These are phyloP conservation scores for Nothocercus nigrocapillus DNA, from an alignment of 2,113 vertebrate species.

Conservation along the genomic window DNA sequence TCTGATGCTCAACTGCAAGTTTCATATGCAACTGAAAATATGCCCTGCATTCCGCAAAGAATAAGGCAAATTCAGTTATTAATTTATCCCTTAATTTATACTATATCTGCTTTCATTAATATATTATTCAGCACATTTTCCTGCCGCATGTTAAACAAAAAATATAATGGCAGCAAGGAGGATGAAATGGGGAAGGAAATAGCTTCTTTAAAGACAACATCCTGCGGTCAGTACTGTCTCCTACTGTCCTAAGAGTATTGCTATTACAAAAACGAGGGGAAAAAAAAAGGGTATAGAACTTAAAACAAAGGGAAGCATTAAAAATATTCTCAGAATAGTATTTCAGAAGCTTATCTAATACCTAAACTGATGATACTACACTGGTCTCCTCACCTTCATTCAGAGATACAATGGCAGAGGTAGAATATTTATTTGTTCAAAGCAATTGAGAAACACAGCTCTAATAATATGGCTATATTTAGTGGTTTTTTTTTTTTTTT, in stretches of 20 bases:
- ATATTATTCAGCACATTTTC: constrained; percentile 39
- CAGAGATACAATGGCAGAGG: background rate
- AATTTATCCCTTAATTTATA: too few species aligned
- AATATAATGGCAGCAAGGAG: constrained; percentile 1
- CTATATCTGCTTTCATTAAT: background rate
- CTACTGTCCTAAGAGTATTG: background rate
- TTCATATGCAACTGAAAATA: constrained; percentile 39
- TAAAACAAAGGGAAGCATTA: background rate
- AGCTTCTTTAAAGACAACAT: background rate
- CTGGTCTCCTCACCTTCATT: background rate
- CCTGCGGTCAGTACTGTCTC: background rate
- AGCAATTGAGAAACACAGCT: background rate
- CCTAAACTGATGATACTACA: background rate
- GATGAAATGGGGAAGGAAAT: constrained; percentile 46
- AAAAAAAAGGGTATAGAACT: constrained; percentile 1
- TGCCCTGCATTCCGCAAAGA: constrained; percentile 47
- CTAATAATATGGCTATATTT: background rate
- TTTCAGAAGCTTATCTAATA: background rate
- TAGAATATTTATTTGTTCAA: background rate
- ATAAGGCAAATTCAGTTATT: constrained; percentile 15
- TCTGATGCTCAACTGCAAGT: constrained; percentile 12
- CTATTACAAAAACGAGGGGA: constrained; percentile 26
- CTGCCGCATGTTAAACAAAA: constrained; percentile 25
- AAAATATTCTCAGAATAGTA: background rate
- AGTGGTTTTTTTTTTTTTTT: background rate